Conservation (phyloP, 2,113 vertebrate species). For the Epinephelus cyanopodus region DNA sequence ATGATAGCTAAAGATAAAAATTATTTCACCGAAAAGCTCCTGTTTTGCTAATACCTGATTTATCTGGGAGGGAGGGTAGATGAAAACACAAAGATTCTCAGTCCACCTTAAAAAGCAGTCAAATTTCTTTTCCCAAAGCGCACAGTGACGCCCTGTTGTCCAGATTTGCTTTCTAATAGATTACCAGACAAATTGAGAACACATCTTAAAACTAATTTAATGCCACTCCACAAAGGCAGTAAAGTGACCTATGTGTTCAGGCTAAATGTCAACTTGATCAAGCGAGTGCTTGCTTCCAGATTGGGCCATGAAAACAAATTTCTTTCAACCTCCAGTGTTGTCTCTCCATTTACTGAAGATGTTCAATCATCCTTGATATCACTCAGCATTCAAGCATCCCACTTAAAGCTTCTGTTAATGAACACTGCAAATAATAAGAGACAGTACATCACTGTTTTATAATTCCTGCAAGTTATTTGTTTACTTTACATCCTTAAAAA, state of each 20-base stretch:
- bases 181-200: constrained; percentile 20
- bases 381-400: background rate
- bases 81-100: no score
- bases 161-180: background rate
- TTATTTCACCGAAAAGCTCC: no score
- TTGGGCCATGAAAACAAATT: constrained; percentile 37
- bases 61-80: no score
- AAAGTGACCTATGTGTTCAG: constrained; percentile 42
- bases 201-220: constrained; percentile 44
- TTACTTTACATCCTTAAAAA: background rate
- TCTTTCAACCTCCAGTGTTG: constrained; percentile 21
- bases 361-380: background rate
- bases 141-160: background rate
- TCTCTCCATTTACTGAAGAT: background rate
- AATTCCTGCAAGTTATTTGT: background rate
- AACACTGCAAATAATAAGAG: background rate
- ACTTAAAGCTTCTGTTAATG: background rate
- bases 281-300: background rate
- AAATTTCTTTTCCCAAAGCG: background rate
- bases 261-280: constrained; percentile 52
- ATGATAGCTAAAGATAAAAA: no score
- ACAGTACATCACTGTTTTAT: background rate
- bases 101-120: background rate
- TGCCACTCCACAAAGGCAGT: constrained; percentile 35
- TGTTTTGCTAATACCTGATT: no score